Percentiles rank a stretch among this genome's conserved stretches.
Evolutionary conservation across 2,797 vertebrate genomes (phyloP).

Genomic region (Rousettus madagascariensis): DNA sequence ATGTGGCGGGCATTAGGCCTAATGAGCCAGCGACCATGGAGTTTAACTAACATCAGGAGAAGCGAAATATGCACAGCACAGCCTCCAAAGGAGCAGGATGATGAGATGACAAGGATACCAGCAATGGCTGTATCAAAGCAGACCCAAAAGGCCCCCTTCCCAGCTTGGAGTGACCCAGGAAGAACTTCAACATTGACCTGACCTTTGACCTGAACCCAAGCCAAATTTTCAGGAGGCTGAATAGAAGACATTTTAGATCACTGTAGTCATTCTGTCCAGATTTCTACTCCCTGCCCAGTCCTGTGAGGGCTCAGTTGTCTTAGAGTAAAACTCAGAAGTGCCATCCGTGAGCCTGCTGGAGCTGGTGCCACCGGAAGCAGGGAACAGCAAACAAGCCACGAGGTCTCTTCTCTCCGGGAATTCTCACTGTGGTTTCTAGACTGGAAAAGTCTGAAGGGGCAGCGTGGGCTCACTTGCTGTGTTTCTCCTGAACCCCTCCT

Average conservation of each 20-base stretch:
- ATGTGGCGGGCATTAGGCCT: background rate
- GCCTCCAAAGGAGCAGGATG: background rate
- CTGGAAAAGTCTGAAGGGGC: background rate
- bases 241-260: background rate
- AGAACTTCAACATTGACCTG: background rate
- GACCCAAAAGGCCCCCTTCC: background rate
- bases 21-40: background rate
- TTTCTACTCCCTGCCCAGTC: background rate
- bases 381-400: background rate
- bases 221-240: background rate
- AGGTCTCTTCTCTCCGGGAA: background rate
- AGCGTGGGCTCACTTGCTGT: background rate
- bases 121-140: background rate
- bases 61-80: conserved; percentile 31
- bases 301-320: background rate
- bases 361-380: background rate
- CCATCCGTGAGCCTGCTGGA: background rate
- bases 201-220: conserved; percentile 28
- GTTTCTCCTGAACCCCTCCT: background rate
- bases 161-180: background rate
- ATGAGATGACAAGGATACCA: conserved; percentile 55
- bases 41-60: conserved; percentile 36
- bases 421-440: conserved; percentile 15
- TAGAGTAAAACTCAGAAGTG: background rate
- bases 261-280: background rate